Conservation (phyloP, 2,113 vertebrate species). For the Hipposideros armiger region DNA sequence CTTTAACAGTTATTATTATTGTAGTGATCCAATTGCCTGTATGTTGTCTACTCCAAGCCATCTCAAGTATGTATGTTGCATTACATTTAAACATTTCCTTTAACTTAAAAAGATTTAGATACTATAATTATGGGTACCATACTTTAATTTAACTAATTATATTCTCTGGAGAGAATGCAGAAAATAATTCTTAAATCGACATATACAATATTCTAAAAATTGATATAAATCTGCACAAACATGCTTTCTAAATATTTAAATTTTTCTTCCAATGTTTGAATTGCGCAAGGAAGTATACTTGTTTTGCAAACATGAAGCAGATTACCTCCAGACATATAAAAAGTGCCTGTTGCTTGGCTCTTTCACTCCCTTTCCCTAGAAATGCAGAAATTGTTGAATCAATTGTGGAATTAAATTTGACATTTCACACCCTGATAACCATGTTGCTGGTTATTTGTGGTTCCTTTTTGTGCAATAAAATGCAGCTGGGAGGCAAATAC, state of each 20-base stretch:
- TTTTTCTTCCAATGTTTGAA: constrained; percentile 77
- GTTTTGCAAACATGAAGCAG: constrained; percentile 77
- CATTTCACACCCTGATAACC: constrained; percentile 79
- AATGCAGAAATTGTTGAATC: constrained; percentile 79
- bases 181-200: constrained; percentile 74
- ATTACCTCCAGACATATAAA: constrained; percentile 79
- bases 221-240: constrained; percentile 76
- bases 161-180: not conserved
- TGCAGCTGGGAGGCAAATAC: constrained; percentile 71
- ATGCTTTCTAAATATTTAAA: constrained; percentile 77
- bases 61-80: not conserved
- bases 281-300: constrained; percentile 78
- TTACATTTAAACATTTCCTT: constrained; percentile 39
- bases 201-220: constrained; percentile 70
- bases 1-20: not conserved
- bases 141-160: constrained; percentile 43
- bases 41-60: not conserved
- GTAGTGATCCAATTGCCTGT: not conserved
- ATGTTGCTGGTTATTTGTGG: constrained; percentile 65
- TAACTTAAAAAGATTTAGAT: constrained; percentile 57
- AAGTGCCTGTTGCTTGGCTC: constrained; percentile 80
- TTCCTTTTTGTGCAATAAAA: constrained; percentile 71
- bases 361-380: constrained; percentile 68
- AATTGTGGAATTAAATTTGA: constrained; percentile 87
- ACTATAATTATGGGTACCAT: not conserved